Conservation (phyloP, 1,140 invertebrate genomes). For the Panulirus ornatus region DNA sequence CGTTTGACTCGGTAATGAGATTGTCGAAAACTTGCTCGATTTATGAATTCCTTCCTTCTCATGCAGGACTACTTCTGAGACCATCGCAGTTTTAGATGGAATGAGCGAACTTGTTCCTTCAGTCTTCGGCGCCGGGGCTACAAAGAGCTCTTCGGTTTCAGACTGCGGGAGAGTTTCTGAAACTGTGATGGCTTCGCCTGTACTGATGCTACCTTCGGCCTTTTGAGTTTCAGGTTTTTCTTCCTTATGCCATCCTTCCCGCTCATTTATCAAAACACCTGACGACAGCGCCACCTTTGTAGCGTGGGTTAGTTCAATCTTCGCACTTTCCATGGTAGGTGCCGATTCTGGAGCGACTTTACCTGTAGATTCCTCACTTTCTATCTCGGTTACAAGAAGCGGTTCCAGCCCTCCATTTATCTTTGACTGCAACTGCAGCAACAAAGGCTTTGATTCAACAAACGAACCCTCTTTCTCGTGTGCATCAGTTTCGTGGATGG, state of each 20-base stretch:
- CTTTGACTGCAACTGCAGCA: conserved; percentile 30
- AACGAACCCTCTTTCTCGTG: conserved; percentile 81
- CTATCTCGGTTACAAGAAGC: conserved; percentile 57
- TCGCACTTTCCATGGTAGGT: conserved; percentile 50
- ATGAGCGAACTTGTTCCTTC: conserved; percentile 64
- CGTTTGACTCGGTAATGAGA: conserved; percentile 28
- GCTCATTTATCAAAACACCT: conserved; percentile 60
- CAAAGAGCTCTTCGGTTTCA: conserved; percentile 32
- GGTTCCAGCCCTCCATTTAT: conserved; percentile 58
- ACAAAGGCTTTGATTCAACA: conserved; percentile 58
- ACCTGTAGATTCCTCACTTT: conserved; percentile 60
- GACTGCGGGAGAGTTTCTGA: conserved; percentile 66
- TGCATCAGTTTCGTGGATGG: conserved; percentile 82
- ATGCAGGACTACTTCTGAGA: conserved; percentile 81
- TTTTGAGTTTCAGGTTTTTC: conserved; percentile 76
- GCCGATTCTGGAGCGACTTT: conserved; percentile 10
- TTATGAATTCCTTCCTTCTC: conserved; percentile 82
- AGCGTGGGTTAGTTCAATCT: conserved; percentile 54
- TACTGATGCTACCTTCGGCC: conserved; percentile 81
- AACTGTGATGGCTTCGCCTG: conserved; percentile 83
- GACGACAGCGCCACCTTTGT: conserved; percentile 64
- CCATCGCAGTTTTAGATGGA: conserved; percentile 59
- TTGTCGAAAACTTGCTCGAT: conserved; percentile 76
- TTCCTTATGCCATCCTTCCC: conserved; percentile 75
- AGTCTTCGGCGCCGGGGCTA: conserved; percentile 54